Conservation (phyloP, 1,140 invertebrate genomes). For the Cotesia chilonis region DNA sequence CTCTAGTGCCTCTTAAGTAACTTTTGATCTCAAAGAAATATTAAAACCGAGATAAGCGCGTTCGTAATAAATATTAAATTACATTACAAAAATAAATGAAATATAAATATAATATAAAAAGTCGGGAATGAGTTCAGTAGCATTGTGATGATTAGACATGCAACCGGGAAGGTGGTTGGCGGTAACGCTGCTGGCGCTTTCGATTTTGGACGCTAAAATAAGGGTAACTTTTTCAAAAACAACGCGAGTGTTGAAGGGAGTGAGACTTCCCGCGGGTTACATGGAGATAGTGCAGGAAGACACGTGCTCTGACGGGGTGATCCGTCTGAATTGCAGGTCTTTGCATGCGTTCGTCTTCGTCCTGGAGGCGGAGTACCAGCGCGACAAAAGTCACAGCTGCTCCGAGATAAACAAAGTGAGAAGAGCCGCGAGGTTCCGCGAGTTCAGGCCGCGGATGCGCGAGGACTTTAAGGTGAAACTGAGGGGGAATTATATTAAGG, state of each 20-base stretch:
- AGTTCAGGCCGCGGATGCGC: neutral
- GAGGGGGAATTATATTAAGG: slow-evolving; percentile 53
- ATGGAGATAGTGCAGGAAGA: slow-evolving; percentile 60
- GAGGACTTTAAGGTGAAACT: slow-evolving; percentile 34
- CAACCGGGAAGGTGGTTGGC: slow-evolving; percentile 49
- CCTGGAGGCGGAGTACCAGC: slow-evolving; percentile 54
- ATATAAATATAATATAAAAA: neutral
- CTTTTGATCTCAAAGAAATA: slow-evolving; percentile 6
- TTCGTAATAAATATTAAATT: neutral
- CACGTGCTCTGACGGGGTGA: slow-evolving; percentile 52
- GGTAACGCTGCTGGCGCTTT: slow-evolving; percentile 41
- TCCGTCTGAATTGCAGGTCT: slow-evolving; percentile 58
- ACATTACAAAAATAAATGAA: neutral
- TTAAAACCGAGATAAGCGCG: neutral
- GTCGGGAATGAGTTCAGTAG: slow-evolving; percentile 19
- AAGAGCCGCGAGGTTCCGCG: neutral
- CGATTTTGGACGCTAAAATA: slow-evolving; percentile 35
- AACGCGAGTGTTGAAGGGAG: slow-evolving; percentile 48
- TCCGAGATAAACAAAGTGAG: slow-evolving; percentile 32
- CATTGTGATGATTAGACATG: slow-evolving; percentile 55
- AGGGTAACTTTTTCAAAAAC: slow-evolving; percentile 38
- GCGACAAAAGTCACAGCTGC: slow-evolving; percentile 51
- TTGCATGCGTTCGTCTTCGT: slow-evolving; percentile 57
- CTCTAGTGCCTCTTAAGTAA: slow-evolving; percentile 9
- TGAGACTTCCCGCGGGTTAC: slow-evolving; percentile 48